Conservation (phyloP, 2,888 invertebrate genomes). For the Epiblema foenella region DNA sequence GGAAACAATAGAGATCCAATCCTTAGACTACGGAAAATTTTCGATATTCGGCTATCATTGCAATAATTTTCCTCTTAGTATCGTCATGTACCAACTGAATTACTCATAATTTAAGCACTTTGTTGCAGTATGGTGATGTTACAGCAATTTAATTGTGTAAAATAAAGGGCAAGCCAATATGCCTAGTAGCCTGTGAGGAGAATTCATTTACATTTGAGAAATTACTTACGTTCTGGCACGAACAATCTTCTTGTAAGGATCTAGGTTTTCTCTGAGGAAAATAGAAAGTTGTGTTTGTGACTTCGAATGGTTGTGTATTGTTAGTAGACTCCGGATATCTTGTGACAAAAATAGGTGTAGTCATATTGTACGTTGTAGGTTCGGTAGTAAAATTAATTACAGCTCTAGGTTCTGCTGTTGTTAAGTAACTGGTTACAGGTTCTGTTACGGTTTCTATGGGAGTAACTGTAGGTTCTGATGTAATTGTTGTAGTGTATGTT, state of each 20-base stretch:
- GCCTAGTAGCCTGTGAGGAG: no score
- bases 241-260: constrained; percentile 5
- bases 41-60: no score
- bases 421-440: background rate
- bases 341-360: background rate
- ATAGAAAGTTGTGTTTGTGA: background rate
- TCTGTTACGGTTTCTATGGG: background rate
- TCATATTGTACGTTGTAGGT: background rate
- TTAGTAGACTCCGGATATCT: background rate
- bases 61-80: no score
- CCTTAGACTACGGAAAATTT: no score
- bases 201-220: no score
- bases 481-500: background rate
- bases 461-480: background rate
- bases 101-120: no score
- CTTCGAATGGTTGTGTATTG: background rate
- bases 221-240: constrained; percentile 25
- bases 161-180: no score
- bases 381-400: background rate
- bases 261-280: background rate
- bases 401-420: background rate
- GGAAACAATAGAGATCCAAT: no score
- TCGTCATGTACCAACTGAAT: no score
- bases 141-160: no score
- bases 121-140: no score